phyloP scores from a whole-genome alignment of 2,113 vertebrate genomes.

The Scomber colias region DNA sequence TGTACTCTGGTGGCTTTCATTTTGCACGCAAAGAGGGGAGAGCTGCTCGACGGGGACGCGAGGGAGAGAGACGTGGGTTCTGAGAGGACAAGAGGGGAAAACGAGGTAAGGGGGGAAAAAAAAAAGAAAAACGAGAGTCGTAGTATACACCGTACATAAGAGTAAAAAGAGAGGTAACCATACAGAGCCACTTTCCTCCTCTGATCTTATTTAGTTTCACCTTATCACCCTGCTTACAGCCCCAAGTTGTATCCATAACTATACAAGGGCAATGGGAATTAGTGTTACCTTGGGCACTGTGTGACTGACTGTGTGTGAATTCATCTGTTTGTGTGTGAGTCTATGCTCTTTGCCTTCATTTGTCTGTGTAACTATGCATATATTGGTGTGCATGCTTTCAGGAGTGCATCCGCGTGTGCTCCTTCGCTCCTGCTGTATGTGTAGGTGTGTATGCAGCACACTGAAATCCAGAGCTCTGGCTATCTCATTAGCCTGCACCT shows the following conservation, averaged over 20 bases:
- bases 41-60: slow-evolving; percentile 12
- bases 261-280: slow-evolving; percentile 24
- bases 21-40: slow-evolving; percentile 13
- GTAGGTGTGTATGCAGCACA: slow-evolving; percentile 22
- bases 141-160: background rate
- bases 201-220: slow-evolving; percentile 27
- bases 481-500: slow-evolving; percentile 60
- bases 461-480: slow-evolving; percentile 12
- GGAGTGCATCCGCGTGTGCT: background rate
- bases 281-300: slow-evolving; percentile 11
- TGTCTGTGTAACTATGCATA: background rate
- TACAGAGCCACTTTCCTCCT: background rate
- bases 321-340: slow-evolving; percentile 10
- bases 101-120: slow-evolving; percentile 17
- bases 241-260: slow-evolving; percentile 21
- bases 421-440: slow-evolving; percentile 2
- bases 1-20: slow-evolving; percentile 41
- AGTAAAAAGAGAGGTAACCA: no score
- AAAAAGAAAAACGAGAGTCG: slow-evolving; percentile 8
- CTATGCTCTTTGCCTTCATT: background rate
- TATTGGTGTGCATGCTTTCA: background rate
- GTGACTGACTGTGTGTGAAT: slow-evolving; percentile 1
- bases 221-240: slow-evolving; percentile 19
- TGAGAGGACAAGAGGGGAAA: slow-evolving; percentile 8
- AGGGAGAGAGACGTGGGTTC: background rate